A percentile compares a stretch with the other conserved stretches of the same genome.
phyloP scores from a whole-genome alignment of 2,797 vertebrate species.

The Notoglanidium macrostoma region DNA sequence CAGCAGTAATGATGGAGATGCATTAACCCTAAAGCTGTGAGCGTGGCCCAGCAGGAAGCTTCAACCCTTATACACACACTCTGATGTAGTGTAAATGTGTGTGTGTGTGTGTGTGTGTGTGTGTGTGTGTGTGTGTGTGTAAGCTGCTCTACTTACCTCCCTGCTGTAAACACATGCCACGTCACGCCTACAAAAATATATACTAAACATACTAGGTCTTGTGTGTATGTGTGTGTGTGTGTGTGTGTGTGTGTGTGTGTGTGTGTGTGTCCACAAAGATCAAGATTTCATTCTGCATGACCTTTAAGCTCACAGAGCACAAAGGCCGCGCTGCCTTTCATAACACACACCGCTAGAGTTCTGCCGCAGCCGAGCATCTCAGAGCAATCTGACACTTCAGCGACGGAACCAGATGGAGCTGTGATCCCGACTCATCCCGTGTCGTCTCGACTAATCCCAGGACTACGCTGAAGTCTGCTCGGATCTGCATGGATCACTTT shows the following conservation, averaged over 20 bases:
- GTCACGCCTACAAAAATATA: neutral
- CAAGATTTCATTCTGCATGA: constrained; percentile 44
- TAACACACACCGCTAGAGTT: constrained; percentile 29
- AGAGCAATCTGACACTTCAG: constrained; percentile 12
- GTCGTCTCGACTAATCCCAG: constrained; percentile 13
- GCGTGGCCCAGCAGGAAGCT: neutral
- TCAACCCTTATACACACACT: constrained; percentile 20
- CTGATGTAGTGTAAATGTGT: constrained; percentile 11
- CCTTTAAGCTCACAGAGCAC: constrained; percentile 49
- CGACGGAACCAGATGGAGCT: constrained; percentile 4
- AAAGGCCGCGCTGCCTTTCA: constrained; percentile 54
- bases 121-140: constrained; percentile 15
- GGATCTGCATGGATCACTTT: constrained; percentile 20
- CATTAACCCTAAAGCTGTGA: constrained; percentile 16
- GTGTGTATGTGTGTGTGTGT: neutral
- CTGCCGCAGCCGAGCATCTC: neutral
- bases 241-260: constrained; percentile 9
- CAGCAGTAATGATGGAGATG: neutral
- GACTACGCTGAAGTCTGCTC: constrained; percentile 13
- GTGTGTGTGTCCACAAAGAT: neutral
- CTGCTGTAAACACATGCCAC: constrained; percentile 28
- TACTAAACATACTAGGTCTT: neutral
- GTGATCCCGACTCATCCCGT: neutral
- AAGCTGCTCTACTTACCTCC: neutral
- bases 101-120: neutral